Base-by-base conservation (phyloP, 2,113 vertebrate genomes). In the Dasyprocta punctata region DNA sequence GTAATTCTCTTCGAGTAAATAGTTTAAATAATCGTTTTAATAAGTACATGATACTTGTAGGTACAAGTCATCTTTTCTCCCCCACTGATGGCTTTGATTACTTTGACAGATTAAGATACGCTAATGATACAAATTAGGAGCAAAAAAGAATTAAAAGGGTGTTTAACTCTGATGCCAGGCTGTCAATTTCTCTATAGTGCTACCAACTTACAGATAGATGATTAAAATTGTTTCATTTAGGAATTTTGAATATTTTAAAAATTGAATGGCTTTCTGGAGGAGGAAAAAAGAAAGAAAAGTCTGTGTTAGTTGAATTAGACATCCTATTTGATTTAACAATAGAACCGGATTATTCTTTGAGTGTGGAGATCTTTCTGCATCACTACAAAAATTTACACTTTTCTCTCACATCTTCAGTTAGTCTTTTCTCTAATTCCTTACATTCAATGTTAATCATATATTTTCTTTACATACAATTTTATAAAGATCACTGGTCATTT, bases 101-200 rank as follows among this genome's bases (percentile, higher is more conserved):
- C 96, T 98, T 97, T 98, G 98, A 98, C 98, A 98, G 98, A 98
- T 87, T 98, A 97, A 98, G 98, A 98, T 98, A 96, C 44, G 94
- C 91, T 98, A 98, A 98, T 98, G 98, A 98, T 97, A 98, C 95
- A 98, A 98, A 98, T 98, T 98, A 98, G 83, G 91, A 97, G 92
- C 85, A 97, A 94, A 95, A 94, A 97, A 97, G 98, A 98, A 98
- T 98, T 98, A 98, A 98, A 97, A 98, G 94, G 92, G 97, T 98
- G 94, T 98, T 98, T 98, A 98, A 98, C 90, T 97, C 95, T 96
- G 97, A 98, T 97, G 96, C 89, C 60, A 98, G 96, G 90, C 97
- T 98, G 97, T 98, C 97, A 98, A 95, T 98, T 98, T 97, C 96
- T 56, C 97, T 97, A 98, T 98, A 98, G 91, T 95, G 97, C 98